Evolutionary conservation across 2,113 vertebrate genomes (phyloP).

Genomic region (Struthio camelus): DNA sequence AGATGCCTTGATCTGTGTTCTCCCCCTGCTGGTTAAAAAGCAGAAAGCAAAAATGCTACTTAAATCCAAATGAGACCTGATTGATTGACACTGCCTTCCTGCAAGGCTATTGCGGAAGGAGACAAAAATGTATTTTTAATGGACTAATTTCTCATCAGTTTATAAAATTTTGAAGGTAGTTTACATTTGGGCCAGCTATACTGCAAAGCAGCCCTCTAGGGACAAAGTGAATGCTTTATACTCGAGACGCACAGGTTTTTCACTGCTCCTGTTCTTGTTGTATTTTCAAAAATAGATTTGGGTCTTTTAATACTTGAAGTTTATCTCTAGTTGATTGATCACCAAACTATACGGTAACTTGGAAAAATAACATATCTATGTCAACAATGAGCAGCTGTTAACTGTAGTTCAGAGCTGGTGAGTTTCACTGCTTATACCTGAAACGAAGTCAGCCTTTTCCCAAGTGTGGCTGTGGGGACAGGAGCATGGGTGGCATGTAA

Average conservation of each 20-base stretch:
- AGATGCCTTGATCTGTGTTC: not conserved
- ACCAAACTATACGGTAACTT: not conserved
- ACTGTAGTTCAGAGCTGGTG: not conserved
- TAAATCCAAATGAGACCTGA: not conserved
- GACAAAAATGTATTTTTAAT: not conserved
- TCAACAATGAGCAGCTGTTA: not conserved
- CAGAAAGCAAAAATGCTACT: not conserved
- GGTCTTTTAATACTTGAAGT: not conserved
- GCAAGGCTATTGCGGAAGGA: not conserved
- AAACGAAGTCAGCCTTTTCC: not conserved
- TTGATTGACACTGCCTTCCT: not conserved
- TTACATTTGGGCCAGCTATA: not conserved
- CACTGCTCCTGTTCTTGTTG: not conserved
- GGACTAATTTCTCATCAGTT: not conserved
- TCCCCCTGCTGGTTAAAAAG: slow-evolving; percentile 53
- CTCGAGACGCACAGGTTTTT: not conserved
- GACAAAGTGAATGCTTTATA: not conserved
- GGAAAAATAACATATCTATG: not conserved
- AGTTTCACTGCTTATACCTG: not conserved
- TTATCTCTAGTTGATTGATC: not conserved
- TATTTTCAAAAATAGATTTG: not conserved
- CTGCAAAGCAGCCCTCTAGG: not conserved
- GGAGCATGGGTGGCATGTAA: not conserved
- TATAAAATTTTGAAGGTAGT: not conserved
- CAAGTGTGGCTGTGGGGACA: not conserved